phyloP scores from a whole-genome alignment of 2,113 vertebrate species.

The Artemisiospiza belli region DNA sequence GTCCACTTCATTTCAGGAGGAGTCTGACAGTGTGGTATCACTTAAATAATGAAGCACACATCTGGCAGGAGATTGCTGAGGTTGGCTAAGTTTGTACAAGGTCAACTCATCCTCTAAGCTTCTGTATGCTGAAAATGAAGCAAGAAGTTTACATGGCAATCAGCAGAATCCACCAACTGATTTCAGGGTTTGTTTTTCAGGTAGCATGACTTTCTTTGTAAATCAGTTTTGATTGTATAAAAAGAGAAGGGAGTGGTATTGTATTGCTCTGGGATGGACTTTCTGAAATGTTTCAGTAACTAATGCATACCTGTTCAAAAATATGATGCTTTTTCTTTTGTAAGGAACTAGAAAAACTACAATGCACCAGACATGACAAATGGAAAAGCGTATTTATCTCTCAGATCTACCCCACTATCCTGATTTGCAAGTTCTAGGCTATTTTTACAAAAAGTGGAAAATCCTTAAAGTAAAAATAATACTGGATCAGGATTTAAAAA shows the following conservation, averaged over 20 bases:
- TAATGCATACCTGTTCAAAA: not conserved
- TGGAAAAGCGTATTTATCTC: not conserved
- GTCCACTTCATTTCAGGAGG: conserved; percentile 62
- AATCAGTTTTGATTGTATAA: not conserved
- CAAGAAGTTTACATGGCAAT: not conserved
- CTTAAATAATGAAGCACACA: conserved; percentile 71
- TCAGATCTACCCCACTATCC: not conserved
- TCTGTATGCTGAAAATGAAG: conserved; percentile 14
- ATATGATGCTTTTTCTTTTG: not conserved
- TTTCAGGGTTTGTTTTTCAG: not conserved
- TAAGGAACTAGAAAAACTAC: not conserved
- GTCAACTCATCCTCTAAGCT: conserved; percentile 55
- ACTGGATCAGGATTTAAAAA: not conserved
- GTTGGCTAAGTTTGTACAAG: conserved; percentile 59
- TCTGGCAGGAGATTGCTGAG: conserved; percentile 62
- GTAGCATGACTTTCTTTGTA: not conserved
- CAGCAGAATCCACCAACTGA: not conserved
- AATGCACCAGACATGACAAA: not conserved
- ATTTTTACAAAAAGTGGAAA: not conserved
- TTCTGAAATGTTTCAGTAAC: not conserved
- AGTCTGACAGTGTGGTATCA: conserved; percentile 58
- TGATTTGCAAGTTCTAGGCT: not conserved
- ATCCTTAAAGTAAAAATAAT: not conserved
- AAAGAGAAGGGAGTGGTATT: not conserved
- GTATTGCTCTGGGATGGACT: not conserved